Evolutionary conservation across 2,113 vertebrate genomes (phyloP).

Genomic region (Myocastor coypus): DNA sequence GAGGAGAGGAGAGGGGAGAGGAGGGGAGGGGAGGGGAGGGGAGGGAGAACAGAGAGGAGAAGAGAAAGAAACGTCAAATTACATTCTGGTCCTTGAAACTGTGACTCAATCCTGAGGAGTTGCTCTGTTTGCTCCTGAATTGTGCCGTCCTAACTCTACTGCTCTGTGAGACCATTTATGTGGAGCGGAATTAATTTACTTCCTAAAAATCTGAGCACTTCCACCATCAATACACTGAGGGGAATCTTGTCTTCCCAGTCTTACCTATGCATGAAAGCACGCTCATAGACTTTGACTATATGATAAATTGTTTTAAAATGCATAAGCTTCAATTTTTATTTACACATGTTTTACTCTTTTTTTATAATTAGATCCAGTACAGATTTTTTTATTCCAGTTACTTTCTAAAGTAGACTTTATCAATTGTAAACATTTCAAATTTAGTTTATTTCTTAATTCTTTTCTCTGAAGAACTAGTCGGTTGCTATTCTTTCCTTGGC

Average conservation of each 20-base stretch:
- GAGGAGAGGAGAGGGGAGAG: background rate
- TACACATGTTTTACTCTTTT: background rate
- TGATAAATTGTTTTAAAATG: background rate
- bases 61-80: background rate
- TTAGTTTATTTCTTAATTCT: background rate
- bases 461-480: background rate
- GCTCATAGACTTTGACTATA: background rate
- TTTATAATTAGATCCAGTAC: background rate
- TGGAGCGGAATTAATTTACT: background rate
- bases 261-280: background rate
- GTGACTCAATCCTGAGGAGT: background rate
- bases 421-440: background rate
- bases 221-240: background rate
- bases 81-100: background rate
- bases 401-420: background rate
- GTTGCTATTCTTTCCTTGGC: background rate
- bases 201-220: background rate
- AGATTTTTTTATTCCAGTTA: background rate
- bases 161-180: background rate
- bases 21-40: fast-evolving
- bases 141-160: background rate
- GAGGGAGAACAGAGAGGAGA: background rate
- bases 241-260: background rate
- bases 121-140: background rate
- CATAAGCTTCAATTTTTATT: background rate